phyloP scores from a whole-genome alignment of 2,797 vertebrate species.

The Eidolon dupreanum region DNA sequence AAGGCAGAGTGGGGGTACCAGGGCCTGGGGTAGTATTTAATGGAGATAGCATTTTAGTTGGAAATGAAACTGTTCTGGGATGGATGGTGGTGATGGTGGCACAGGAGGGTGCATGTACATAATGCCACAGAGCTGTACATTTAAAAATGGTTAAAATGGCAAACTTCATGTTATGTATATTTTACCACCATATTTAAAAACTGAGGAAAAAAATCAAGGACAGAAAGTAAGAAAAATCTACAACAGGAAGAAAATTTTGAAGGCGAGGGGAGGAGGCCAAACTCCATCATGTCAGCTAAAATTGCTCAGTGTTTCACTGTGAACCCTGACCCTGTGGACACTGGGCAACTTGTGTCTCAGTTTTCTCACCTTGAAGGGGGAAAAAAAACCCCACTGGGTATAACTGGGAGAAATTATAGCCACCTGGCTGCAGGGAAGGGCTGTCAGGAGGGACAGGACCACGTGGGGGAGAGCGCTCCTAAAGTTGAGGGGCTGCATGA shows the following conservation, averaged over 20 bases:
- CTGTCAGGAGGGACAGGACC: fast-evolving
- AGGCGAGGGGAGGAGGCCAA: background rate
- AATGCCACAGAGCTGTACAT: background rate
- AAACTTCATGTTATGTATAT: background rate
- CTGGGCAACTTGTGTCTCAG: background rate
- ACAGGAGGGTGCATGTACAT: background rate
- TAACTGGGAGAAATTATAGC: background rate
- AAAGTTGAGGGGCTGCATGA: background rate
- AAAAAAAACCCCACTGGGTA: too few relatives aligned
- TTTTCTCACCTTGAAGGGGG: background rate
- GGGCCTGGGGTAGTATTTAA: background rate
- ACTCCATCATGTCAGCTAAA: background rate
- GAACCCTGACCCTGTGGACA: background rate
- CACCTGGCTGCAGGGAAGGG: too few relatives aligned
- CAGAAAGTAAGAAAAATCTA: background rate
- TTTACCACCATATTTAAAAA: background rate
- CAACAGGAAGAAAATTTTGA: background rate
- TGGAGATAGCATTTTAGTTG: background rate
- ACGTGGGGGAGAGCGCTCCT: background rate
- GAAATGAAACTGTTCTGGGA: background rate
- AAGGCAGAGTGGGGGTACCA: too few relatives aligned
- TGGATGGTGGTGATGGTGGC: background rate
- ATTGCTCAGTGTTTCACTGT: background rate
- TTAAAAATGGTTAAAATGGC: background rate
- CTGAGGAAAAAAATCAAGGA: background rate